phyloP scores from a whole-genome alignment of 1,140 invertebrate genomes.

The Subanguina moxae region DNA sequence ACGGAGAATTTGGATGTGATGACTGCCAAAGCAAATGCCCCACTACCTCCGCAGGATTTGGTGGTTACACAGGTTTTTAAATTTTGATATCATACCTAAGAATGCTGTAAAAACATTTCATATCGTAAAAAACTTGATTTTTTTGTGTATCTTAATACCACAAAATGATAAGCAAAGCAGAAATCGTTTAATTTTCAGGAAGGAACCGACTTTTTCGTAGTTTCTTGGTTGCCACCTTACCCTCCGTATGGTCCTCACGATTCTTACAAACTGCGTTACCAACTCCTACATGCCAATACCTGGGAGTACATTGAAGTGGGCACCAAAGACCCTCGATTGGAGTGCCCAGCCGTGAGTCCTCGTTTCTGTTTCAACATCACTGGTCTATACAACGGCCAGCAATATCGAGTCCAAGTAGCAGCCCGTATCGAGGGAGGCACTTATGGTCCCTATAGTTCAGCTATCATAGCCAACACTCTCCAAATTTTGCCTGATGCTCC shows the following conservation, averaged over 20 bases:
- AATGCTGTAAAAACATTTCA: too few species aligned
- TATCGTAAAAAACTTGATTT: too few species aligned
- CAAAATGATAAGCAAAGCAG: background rate
- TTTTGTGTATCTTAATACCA: constrained; percentile 8
- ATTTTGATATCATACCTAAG: background rate
- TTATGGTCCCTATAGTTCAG: constrained; percentile 54
- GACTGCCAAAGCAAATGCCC: constrained; percentile 58
- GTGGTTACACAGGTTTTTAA: constrained; percentile 57
- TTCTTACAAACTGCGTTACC: constrained; percentile 57
- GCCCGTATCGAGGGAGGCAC: constrained; percentile 55
- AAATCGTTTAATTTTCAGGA: constrained; percentile 11
- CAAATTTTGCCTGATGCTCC: constrained; percentile 59
- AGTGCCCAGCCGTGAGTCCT: constrained; percentile 53
- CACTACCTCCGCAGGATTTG: constrained; percentile 57
- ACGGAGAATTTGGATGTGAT: constrained; percentile 59
- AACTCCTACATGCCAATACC: constrained; percentile 45
- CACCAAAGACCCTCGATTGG: constrained; percentile 47
- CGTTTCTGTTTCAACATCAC: constrained; percentile 59
- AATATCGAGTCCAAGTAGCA: constrained; percentile 57
- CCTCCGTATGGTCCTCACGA: constrained; percentile 59
- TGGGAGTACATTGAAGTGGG: constrained; percentile 52
- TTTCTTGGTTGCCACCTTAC: constrained; percentile 43
- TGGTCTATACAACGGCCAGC: constrained; percentile 53
- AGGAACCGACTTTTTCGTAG: constrained; percentile 18
- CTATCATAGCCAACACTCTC: constrained; percentile 57